phyloP scores from a whole-genome alignment of 2,113 vertebrate genomes.

The Brachypteracias leptosomus region DNA sequence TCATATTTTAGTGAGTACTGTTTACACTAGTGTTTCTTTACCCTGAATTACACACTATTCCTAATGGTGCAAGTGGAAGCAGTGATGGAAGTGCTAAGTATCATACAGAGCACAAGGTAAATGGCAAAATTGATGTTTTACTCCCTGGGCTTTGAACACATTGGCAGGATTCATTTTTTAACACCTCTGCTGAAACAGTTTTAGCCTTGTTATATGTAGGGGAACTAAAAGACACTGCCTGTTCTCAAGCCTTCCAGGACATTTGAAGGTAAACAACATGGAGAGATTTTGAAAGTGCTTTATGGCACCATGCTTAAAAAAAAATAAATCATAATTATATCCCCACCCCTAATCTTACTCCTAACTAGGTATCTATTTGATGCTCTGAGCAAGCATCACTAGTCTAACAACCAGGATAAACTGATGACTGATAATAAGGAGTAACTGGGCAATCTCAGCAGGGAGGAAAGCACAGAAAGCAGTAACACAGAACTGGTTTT shows the following conservation, averaged over 20 bases:
- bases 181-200: background rate
- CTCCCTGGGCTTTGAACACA: background rate
- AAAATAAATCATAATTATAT: background rate
- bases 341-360: background rate
- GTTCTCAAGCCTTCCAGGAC: background rate
- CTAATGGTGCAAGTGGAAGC: background rate
- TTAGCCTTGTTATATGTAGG: background rate
- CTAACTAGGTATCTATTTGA: background rate
- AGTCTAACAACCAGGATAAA: background rate
- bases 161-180: background rate
- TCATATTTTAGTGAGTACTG: background rate
- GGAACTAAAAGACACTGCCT: background rate
- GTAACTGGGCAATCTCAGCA: background rate
- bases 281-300: background rate
- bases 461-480: background rate
- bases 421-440: background rate
- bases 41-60: background rate
- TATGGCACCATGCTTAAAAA: background rate
- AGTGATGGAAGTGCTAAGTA: background rate
- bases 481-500: background rate
- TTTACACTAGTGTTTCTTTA: background rate
- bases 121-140: background rate
- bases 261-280: background rate
- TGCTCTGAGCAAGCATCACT: background rate
- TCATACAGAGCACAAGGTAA: background rate